A percentile compares a stretch with the other conserved stretches of the same genome.
Evolutionary conservation across 1,140 invertebrate species (phyloP).

Genomic region (Macrocentrus cingulum): DNA sequence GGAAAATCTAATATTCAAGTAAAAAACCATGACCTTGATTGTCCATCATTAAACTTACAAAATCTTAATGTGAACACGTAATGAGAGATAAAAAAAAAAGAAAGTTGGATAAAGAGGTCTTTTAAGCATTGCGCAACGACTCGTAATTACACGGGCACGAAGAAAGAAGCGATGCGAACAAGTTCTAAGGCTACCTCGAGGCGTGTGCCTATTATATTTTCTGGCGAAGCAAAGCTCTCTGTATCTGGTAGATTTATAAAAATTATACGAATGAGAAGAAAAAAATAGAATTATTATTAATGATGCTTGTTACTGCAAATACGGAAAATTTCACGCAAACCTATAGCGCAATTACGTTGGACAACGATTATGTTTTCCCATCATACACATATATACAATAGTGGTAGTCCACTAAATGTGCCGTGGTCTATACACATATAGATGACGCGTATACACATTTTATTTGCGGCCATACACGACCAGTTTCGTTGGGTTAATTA

Average conservation of each 20-base stretch:
- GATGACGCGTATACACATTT: not conserved
- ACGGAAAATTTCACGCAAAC: not conserved
- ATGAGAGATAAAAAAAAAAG: constrained; percentile 11
- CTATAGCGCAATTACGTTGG: not conserved
- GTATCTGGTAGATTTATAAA: not conserved
- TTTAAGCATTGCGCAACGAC: constrained; percentile 13
- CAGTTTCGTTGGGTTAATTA: constrained; percentile 9
- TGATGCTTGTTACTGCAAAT: not conserved
- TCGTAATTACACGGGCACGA: constrained; percentile 20
- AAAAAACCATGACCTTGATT: constrained; percentile 8
- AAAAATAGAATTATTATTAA: too few relatives aligned
- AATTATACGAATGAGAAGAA: too few relatives aligned
- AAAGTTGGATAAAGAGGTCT: constrained; percentile 16
- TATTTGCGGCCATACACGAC: constrained; percentile 6
- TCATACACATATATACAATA: not conserved
- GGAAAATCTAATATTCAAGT: not conserved
- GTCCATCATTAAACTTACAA: constrained; percentile 10
- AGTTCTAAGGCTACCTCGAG: constrained; percentile 4
- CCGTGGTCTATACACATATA: constrained; percentile 1
- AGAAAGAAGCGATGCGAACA: constrained; percentile 11
- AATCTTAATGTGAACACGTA: constrained; percentile 5
- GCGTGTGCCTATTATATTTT: constrained; percentile 4
- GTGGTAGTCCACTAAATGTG: not conserved
- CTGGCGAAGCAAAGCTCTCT: not conserved
- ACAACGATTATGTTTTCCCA: constrained; percentile 4